Evolutionary conservation across 2,888 invertebrate genomes (phyloP).

Genomic region (Xiphydria camelus): DNA sequence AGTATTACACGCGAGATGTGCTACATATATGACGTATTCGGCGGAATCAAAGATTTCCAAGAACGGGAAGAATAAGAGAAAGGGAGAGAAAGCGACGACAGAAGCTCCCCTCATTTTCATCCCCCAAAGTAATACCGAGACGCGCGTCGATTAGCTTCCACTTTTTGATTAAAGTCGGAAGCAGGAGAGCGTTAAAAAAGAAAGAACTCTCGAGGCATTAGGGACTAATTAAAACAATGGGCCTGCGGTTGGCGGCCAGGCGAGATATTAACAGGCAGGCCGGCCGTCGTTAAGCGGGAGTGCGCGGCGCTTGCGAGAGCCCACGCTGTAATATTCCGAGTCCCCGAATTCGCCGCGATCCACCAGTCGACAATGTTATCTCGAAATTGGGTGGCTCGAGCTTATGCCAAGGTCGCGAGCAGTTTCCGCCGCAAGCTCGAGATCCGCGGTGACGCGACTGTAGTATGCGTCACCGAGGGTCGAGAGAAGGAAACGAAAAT

Average conservation of each 20-base stretch:
- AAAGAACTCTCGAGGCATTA: conserved; percentile 34
- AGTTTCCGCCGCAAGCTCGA: too few relatives aligned
- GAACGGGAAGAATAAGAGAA: background rate
- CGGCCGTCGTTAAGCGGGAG: background rate
- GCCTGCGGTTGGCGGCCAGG: conserved; percentile 1
- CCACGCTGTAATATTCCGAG: conserved; percentile 19
- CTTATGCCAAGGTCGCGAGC: conserved; percentile 6
- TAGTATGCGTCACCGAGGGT: too few relatives aligned
- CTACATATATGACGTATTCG: too few relatives aligned
- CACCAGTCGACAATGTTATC: conserved; percentile 19
- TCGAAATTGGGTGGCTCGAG: conserved; percentile 8
- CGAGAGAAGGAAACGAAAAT: too few relatives aligned
- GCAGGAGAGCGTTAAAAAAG: background rate
- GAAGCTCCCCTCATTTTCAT: background rate
- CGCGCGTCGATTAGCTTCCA: conserved; percentile 1
- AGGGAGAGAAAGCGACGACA: background rate
- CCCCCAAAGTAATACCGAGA: background rate
- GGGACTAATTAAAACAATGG: conserved; percentile 42
- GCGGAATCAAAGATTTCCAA: background rate
- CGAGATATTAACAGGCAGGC: conserved; percentile 1
- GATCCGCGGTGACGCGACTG: too few relatives aligned
- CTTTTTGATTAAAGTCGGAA: conserved; percentile 1
- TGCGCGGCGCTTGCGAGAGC: background rate
- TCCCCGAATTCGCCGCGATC: conserved; percentile 7
- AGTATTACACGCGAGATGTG: too few relatives aligned